Conservation (phyloP, 64 coral and sea anemone species). For the Montipora efflorescens region DNA sequence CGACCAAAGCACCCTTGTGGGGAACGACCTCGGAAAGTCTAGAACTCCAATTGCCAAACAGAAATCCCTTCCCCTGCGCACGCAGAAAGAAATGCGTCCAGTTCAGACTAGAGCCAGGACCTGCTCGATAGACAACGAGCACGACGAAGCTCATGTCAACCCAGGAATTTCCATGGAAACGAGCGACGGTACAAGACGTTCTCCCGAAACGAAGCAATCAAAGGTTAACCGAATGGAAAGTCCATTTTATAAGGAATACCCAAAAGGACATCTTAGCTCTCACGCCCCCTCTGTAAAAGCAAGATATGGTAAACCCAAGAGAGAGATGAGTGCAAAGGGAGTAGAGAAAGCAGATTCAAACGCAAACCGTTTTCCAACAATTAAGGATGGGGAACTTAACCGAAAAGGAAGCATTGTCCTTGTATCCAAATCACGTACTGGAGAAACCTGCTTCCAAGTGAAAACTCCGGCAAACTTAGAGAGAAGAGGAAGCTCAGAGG, state of each 20-base stretch:
- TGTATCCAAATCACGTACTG: slow-evolving; percentile 33
- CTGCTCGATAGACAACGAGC: neutral
- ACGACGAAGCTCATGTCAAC: slow-evolving; percentile 28
- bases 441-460: slow-evolving; percentile 53
- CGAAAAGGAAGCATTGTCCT: slow-evolving; percentile 35
- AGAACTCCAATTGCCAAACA: neutral
- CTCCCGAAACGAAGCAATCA: neutral
- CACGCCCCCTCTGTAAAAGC: slow-evolving; percentile 1
- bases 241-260: slow-evolving; percentile 9
- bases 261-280: neutral
- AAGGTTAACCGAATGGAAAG: slow-evolving; percentile 11
- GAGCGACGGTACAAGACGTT: neutral
- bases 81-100: neutral
- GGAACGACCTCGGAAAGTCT: slow-evolving; percentile 13
- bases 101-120: slow-evolving; percentile 16
- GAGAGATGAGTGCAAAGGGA: neutral
- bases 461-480: slow-evolving; percentile 1
- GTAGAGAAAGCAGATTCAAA: neutral
- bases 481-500: neutral
- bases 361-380: neutral
- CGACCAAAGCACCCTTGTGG: neutral
- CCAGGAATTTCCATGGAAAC: neutral
- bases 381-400: slow-evolving; percentile 1
- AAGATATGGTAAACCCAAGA: slow-evolving; percentile 15
- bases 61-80: slow-evolving; percentile 11